A percentile compares a stretch with the other conserved stretches of the same genome.
phyloP scores from a whole-genome alignment of 2,888 invertebrate species.

The Eulithis prunata region DNA sequence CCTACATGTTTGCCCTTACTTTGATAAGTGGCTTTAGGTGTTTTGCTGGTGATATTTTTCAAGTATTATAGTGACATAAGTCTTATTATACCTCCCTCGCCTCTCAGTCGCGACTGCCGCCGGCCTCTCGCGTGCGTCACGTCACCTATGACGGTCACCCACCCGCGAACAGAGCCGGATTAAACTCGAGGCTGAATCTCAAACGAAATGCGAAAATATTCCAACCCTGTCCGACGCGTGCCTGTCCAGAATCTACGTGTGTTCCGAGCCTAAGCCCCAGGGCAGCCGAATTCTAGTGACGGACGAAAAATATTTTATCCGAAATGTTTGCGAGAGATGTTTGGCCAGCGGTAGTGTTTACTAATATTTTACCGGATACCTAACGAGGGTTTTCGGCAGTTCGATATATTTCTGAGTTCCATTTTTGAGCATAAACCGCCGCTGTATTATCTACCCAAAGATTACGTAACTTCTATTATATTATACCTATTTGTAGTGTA shows the following conservation, averaged over 20 bases:
- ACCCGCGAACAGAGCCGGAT: constrained; percentile 48
- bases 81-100: constrained; percentile 21
- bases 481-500: neutral
- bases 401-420: neutral
- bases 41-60: no score
- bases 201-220: constrained; percentile 11
- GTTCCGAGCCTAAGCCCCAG: constrained; percentile 1
- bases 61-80: constrained; percentile 13
- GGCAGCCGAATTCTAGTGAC: constrained; percentile 3
- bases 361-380: neutral
- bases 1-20: no score
- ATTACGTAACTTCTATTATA: no score
- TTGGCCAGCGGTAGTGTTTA: neutral
- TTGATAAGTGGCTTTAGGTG: no score
- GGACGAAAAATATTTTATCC: neutral
- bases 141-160: constrained; percentile 63
- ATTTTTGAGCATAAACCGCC: no score
- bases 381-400: neutral
- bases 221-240: constrained; percentile 1
- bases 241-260: constrained; percentile 8
- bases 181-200: constrained; percentile 1
- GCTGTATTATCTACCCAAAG: no score
- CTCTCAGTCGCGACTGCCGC: constrained; percentile 38
- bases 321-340: constrained; percentile 1
- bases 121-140: constrained; percentile 62